Conservation (phyloP, 2,797 vertebrate species). For the Apogon talboti region DNA sequence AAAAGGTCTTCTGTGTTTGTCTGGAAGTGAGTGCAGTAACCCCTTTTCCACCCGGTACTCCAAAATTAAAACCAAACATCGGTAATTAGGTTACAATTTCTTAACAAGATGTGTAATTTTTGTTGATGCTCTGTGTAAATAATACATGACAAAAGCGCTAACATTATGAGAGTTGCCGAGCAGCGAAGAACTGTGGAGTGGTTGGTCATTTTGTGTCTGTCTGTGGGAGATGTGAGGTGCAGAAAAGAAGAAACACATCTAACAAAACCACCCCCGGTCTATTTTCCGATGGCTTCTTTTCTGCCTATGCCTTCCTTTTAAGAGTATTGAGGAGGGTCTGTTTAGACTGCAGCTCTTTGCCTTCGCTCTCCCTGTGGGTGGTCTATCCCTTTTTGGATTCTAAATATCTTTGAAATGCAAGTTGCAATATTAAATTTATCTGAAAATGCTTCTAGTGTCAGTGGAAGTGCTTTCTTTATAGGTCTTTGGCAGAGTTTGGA, state of each 20-base stretch:
- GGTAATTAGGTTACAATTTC: constrained; percentile 28
- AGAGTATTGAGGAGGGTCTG: constrained; percentile 25
- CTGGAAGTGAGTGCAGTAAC: neutral
- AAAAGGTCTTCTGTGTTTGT: constrained; percentile 26
- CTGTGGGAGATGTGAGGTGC: constrained; percentile 44
- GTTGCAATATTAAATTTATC: constrained; percentile 76
- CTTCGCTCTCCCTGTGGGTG: constrained; percentile 64
- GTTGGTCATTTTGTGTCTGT: constrained; percentile 40
- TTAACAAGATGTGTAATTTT: constrained; percentile 23
- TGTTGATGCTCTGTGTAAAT: constrained; percentile 64
- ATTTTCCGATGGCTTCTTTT: constrained; percentile 36
- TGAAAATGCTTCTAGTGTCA: constrained; percentile 43
- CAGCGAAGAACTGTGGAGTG: constrained; percentile 42
- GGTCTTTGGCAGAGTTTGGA: too few relatives aligned
- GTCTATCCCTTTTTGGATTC: constrained; percentile 59
- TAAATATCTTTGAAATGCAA: constrained; percentile 73
- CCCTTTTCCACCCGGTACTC: constrained; percentile 40
- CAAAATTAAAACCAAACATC: constrained; percentile 37
- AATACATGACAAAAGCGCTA: constrained; percentile 56
- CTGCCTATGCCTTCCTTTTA: constrained; percentile 26
- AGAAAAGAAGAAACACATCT: constrained; percentile 36
- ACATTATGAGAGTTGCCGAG: constrained; percentile 51
- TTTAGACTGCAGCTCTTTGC: constrained; percentile 53
- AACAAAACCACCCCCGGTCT: constrained; percentile 27
- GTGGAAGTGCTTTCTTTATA: constrained; percentile 17